Percentiles rank a stretch among this genome's conserved stretches.
Evolutionary conservation across 2,888 invertebrate genomes (phyloP).

Genomic region (Lamproptera curius): DNA sequence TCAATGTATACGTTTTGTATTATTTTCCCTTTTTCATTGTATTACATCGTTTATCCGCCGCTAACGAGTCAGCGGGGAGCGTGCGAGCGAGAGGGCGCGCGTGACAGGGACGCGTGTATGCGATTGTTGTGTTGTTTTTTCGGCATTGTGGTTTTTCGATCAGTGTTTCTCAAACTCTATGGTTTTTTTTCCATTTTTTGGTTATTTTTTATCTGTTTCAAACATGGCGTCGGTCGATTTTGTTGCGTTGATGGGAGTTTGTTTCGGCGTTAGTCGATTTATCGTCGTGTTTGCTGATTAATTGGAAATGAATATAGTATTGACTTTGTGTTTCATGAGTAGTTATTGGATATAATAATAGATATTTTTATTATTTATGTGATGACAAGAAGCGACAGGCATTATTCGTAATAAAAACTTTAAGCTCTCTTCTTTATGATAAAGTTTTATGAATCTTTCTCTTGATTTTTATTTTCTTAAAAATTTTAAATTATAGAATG

Average conservation of each 20-base stretch:
- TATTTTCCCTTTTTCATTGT: conserved; percentile 69
- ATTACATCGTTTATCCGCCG: conserved; percentile 64
- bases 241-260: conserved; percentile 16
- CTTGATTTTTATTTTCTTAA: too few relatives aligned
- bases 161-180: conserved; percentile 39
- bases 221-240: conserved; percentile 31
- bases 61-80: conserved; percentile 69
- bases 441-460: too few relatives aligned
- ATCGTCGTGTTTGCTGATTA: background rate
- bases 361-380: too few relatives aligned
- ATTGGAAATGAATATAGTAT: too few relatives aligned
- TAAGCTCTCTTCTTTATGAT: too few relatives aligned
- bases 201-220: conserved; percentile 26
- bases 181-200: too few relatives aligned
- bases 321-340: too few relatives aligned
- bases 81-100: conserved; percentile 35
- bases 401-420: too few relatives aligned
- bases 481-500: too few relatives aligned
- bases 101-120: conserved; percentile 25
- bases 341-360: too few relatives aligned
- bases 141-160: conserved; percentile 46
- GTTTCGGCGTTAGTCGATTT: conserved; percentile 3
- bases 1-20: conserved; percentile 61
- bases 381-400: too few relatives aligned
- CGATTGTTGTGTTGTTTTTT: conserved; percentile 51